Evolutionary conservation across 2,113 vertebrate species (phyloP).

Genomic region (Hemiprocne comata): DNA sequence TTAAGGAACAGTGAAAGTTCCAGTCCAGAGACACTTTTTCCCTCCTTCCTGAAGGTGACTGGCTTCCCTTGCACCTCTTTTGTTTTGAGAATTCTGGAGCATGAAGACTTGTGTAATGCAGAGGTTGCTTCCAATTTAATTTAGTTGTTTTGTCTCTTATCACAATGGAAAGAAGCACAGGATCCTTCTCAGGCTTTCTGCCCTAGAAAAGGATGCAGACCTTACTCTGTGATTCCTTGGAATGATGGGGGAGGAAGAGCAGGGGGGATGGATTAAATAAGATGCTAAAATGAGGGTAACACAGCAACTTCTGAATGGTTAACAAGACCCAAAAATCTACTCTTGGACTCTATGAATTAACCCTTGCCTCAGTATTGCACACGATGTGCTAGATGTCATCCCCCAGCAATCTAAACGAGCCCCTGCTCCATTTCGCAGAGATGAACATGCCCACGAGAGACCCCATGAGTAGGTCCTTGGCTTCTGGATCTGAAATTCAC

Average conservation of each 20-base stretch:
- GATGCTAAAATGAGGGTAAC: not conserved
- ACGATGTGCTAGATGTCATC: too few relatives aligned
- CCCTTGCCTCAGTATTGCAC: fast-evolving
- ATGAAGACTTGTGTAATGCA: slow-evolving; percentile 61
- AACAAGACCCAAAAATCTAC: not conserved
- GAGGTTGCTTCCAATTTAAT: slow-evolving; percentile 87
- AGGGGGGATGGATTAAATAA: not conserved
- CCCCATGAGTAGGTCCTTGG: fast-evolving
- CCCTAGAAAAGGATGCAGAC: not conserved
- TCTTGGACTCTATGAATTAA: not conserved
- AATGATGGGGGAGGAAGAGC: not conserved
- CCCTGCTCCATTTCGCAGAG: not conserved
- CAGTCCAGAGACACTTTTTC: not conserved
- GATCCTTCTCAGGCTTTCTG: slow-evolving; percentile 50
- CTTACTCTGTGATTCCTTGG: not conserved
- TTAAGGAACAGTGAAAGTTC: slow-evolving; percentile 42
- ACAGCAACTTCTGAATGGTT: not conserved
- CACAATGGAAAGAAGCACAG: slow-evolving; percentile 32
- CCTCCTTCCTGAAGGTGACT: not conserved
- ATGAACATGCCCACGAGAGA: fast-evolving
- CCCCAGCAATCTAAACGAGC: not conserved
- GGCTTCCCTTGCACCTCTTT: slow-evolving; percentile 30
- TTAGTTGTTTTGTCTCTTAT: slow-evolving; percentile 89
- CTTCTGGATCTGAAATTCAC: not conserved
- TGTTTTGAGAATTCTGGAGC: slow-evolving; percentile 66